Base-by-base conservation (phyloP, 2,113 vertebrate species). In the Carlito syrichta region DNA sequence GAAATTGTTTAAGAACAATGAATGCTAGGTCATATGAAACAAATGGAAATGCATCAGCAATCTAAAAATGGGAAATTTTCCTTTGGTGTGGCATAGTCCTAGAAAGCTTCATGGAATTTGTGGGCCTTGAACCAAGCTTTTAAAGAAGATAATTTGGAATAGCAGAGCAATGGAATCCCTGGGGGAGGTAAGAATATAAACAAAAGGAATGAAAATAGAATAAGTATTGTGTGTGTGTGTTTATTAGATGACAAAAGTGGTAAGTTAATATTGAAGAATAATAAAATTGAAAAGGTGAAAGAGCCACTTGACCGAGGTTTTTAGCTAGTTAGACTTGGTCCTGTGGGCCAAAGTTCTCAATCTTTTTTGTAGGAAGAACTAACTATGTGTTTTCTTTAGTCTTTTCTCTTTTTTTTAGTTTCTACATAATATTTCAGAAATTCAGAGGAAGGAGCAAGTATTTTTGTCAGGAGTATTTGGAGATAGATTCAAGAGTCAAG, bases 121-220 rank as follows among this genome's bases (percentile, higher is more conserved):
- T 94, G 60, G 25, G 27, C 94, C 83, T 86, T 86, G 40, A 91
- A 92, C 48, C 40, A 96, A 60, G 54, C 48, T 95, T 92, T 94
- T 94, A 89, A 89, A 48, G 60, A 86, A 91, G 81, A 96, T 30
- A 84, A 86, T 95, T 95, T 93, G 91, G 71, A 90, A 82, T 91
- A 91, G 45, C 38, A 95, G 54, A n/a, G 35, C 96, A 94, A 62
- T 88, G 48, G 54, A 91, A 89, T 92, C 89, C 16, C 81, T 90
- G 27, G 48, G 58, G 63, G 58, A 95, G 52, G 32, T 43, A 95
- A 93, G 68, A 32, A 2, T 85, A 56, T 93, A 91, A 91, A 93
- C 82, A 69, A 76, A 79, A 87, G 60, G 9, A 66, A 90, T 56
- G 50, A 89, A 96, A 92, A 76, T 62, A 91, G 79, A 95, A 77